Evolutionary conservation across 23 tunicate genomes (phyloP), one percentile per base, ranked within the genome.

Genomic region (Halocynthia aurantium): DNA sequence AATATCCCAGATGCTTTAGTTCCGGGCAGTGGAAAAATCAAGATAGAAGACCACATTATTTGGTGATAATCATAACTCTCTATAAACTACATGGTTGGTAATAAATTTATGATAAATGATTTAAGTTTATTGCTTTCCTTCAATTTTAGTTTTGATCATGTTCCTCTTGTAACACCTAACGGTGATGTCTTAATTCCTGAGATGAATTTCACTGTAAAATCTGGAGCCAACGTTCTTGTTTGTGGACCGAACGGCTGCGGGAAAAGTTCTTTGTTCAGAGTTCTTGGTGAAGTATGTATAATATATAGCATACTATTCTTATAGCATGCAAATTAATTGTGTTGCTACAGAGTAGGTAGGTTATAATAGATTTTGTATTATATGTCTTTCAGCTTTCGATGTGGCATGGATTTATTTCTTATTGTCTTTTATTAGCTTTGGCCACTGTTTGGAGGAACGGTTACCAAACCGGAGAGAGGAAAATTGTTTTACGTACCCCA

Each of bases 201-300:
- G 67, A 85, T 91, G 90, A 91, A 76, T 53, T 91, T 91, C 67
- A 77, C 83, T 22, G 97, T 91, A 6, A 19, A 61, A 22, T 81
- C 90, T 19, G 97, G 97, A 13, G 62, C 70, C 51, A 91, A 91
- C 74, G 97, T 91, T 5, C 76, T 91, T 65, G 83, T 91, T 52
- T 91, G 97, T 58, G 97, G 97, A 8, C 97, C 97, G 9, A 91
- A 91, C 67, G 97, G 97, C 10, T 91, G 97, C 71, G 97, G 97
- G 6, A 91, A 91, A 68, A 91, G 97, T 67, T 91, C 97, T 12
- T 61, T 91, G 8, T 91, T 91, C 75, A 69, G 97, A 51, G 90
- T 91, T n/a, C 73, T 91, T n/a, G 97, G 97, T 10, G 97, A 91
- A 72, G 69, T 31, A 31, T 31, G 44, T 15, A 60, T 15, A 15